These are phyloP conservation scores for Lates japonicus DNA, from an alignment of 2,797 vertebrate genomes.

Conservation along the genomic window DNA sequence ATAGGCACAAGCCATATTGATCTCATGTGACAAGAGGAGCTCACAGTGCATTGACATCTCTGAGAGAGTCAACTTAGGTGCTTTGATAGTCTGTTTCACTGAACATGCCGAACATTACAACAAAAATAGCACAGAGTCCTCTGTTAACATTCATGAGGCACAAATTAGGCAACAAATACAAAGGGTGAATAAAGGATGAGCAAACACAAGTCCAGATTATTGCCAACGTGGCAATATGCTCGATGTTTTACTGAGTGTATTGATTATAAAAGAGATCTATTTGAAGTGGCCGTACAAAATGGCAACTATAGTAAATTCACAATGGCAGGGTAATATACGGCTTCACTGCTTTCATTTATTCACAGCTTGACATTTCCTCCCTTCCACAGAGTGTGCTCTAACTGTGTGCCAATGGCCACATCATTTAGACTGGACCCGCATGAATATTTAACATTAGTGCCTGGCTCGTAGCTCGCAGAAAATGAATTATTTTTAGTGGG, in stretches of 20 bases:
- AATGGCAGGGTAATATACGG: slow-evolving; percentile 82
- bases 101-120: slow-evolving; percentile 21
- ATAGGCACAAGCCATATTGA: slow-evolving; percentile 72
- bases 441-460: slow-evolving; percentile 87
- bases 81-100: slow-evolving; percentile 57
- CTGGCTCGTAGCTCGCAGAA: slow-evolving; percentile 78
- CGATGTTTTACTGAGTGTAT: slow-evolving; percentile 74
- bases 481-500: slow-evolving; percentile 86
- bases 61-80: slow-evolving; percentile 50
- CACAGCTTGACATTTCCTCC: slow-evolving; percentile 85
- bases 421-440: slow-evolving; percentile 84
- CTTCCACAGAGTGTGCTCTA: slow-evolving; percentile 81
- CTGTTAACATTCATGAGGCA: slow-evolving; percentile 66
- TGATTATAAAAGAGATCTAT: slow-evolving; percentile 82
- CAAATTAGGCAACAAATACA: slow-evolving; percentile 70
- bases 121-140: slow-evolving; percentile 48
- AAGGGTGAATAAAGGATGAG: slow-evolving; percentile 69
- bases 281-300: slow-evolving; percentile 81
- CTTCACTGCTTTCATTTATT: slow-evolving; percentile 84
- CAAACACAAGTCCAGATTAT: slow-evolving; percentile 64
- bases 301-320: slow-evolving; percentile 84
- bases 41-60: slow-evolving; percentile 58
- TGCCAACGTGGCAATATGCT: slow-evolving; percentile 72
- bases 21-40: slow-evolving; percentile 62
- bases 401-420: slow-evolving; percentile 84